These are phyloP conservation scores for Apodemia mormo DNA, from an alignment of 2,888 invertebrate genomes.

Conservation along the genomic window DNA sequence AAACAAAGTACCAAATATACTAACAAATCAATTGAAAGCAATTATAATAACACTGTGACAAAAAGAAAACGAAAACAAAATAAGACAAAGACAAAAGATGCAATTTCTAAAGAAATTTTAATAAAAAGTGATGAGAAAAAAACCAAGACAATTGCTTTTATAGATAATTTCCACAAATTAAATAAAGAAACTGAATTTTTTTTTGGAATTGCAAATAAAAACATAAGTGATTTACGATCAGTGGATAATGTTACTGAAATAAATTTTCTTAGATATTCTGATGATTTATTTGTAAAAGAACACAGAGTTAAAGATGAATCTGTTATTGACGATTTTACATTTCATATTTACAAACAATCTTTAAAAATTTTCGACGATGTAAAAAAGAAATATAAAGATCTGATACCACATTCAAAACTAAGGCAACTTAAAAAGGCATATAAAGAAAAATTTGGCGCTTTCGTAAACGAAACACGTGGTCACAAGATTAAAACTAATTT, in stretches of 20 bases:
- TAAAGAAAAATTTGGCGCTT: conserved; percentile 48
- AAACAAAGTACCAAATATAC: no score
- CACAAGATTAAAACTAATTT: conserved; percentile 49
- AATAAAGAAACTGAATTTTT: no score
- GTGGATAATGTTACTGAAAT: background rate
- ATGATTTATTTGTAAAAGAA: background rate
- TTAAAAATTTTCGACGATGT: conserved; percentile 48
- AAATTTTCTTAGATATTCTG: background rate
- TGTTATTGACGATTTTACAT: conserved; percentile 46
- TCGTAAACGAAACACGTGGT: conserved; percentile 43
- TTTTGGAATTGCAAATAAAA: no score
- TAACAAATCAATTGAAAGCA: no score
- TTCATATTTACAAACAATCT: conserved; percentile 49
- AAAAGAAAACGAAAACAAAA: no score
- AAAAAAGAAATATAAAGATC: conserved; percentile 39
- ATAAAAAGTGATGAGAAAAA: no score
- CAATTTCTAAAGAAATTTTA: no score
- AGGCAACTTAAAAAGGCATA: conserved; percentile 44
- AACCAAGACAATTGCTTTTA: no score
- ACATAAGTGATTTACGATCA: no score
- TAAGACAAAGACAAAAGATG: no score
- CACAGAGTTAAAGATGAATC: conserved; percentile 44
- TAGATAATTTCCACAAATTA: no score
- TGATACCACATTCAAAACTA: conserved; percentile 37
- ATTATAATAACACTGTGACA: no score